Evolutionary conservation across 2,113 vertebrate genomes (phyloP), one percentile per base, ranked within the genome.

Genomic region (Anolis carolinensis): DNA sequence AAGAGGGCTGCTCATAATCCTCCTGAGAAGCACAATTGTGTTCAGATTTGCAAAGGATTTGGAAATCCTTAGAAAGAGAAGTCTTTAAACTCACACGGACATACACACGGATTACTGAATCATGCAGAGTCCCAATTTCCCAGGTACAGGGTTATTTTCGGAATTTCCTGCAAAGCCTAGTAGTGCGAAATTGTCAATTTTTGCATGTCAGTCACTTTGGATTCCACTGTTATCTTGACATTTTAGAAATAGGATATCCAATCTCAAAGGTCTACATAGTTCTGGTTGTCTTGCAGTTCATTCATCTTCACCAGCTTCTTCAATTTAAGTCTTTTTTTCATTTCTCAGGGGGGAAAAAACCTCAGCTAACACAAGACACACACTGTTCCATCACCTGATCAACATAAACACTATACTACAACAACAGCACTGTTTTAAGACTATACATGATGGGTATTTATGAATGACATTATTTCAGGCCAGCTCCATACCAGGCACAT

Each of bases 1-100:
- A 79, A 71, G 34, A 36, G 9, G 70, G 20, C 44, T 86, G 65
- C 77, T 62, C 81, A 67, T 74, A 81, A 86, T 65, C 68, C 70
- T 75, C 14, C 32, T 81, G n/a, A 74, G 39, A 75, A 81, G 59
- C 36, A 50, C 39, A 50, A 39, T 34, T 80, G 77, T 48, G 55
- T 44, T 67, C 21, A 75, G 59, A 48, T 34, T 63, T 67, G 27
- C 36, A 44, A 65, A 81, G 70, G 39, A 50, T 62, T 81, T 67
- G 30, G 55, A 79, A 85, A 44, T n/a, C 65, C 50, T 79, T 67
- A 13, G 18, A 63, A 5, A 55, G 20, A 78, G n/a, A 68, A 13
- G 9, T 25, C 5, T 48, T 84, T 32, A 63, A n/a, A 18, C 55
- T 16, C 55, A 59, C 55, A 59, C 55, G 16, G 44, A 30, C 36